Conservation (phyloP, 2,888 invertebrate species). For the Alentia gelatinosa region DNA sequence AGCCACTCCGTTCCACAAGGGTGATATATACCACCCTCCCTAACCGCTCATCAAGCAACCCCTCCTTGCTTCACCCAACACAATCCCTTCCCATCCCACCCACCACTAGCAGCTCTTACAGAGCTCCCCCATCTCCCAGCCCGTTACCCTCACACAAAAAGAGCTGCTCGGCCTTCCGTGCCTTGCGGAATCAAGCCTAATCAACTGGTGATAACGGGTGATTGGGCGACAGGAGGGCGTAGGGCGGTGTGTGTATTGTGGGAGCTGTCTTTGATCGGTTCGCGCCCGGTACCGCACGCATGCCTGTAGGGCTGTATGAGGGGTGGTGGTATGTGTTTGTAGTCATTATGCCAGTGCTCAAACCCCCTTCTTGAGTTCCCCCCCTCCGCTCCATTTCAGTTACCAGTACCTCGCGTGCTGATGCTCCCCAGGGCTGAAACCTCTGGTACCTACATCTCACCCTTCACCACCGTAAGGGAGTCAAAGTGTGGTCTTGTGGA, state of each 20-base stretch:
- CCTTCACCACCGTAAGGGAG: background rate
- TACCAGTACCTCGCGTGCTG: no score
- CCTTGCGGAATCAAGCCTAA: background rate
- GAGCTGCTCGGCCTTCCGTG: background rate
- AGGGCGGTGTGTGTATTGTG: background rate
- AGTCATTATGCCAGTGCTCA: no score
- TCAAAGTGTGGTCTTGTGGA: no score
- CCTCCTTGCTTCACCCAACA: background rate
- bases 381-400: no score
- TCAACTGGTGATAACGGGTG: background rate
- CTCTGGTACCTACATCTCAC: background rate
- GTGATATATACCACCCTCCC: background rate
- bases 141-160: no score
- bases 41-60: background rate
- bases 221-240: no score
- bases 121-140: no score
- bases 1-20: no score
- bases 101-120: background rate
- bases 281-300: background rate
- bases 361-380: no score
- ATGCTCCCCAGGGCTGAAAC: background rate
- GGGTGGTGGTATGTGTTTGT: no score
- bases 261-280: background rate
- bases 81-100: background rate
- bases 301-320: background rate